Evolutionary conservation across 2,888 invertebrate genomes (phyloP), one percentile per base, ranked within the genome.

Genomic region (Chloroclystis v-ata): DNA sequence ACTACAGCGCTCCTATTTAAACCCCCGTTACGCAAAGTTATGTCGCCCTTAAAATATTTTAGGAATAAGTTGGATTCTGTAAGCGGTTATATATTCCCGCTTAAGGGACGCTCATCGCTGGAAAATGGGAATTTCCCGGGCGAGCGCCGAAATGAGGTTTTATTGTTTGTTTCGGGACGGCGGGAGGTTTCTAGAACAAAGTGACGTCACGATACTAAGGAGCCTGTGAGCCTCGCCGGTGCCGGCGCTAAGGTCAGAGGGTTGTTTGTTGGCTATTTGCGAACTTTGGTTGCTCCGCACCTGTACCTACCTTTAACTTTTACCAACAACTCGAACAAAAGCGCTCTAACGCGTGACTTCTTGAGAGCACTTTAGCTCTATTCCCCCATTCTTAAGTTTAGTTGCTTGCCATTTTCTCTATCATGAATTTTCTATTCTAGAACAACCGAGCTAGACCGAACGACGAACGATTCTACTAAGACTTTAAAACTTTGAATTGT

Each of bases 61-160:
- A 37, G 41, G 56, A 49, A 59, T 59, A 56, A 54, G 49, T 58
- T 59, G 44, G 53, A 52, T 54, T 50, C 42, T 46, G 56, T 53
- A 47, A 52, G 41, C 46, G 45, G 46, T 48, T 52, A 37, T 47
- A 28, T 52, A 44, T 52, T 37, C 37, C 16, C 29, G 42, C 25
- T 45, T 37, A 28, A 46, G 50, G 39, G 54, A 58, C 49, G 45
- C 37, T 41, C 33, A 32, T 29, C 29, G 12, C 26, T 12, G 28
- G 33, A 33, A 45, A 38, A 44, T 35, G 44, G 28, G 40, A 26
- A 37, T 39, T 35, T 25, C 7, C 8, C 6, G 28, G 28, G 33
- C 24, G 13, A 24, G 8, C 13, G 14, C 11, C 10, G 37, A 28
- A 20, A 25, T 40, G 10, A 48, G 48, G 35, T 44, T 50, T 49